Percentiles rank a stretch among this genome's conserved stretches.
Conservation (phyloP, 2,797 vertebrate species). For the Petrocephalus schoutedeni region DNA sequence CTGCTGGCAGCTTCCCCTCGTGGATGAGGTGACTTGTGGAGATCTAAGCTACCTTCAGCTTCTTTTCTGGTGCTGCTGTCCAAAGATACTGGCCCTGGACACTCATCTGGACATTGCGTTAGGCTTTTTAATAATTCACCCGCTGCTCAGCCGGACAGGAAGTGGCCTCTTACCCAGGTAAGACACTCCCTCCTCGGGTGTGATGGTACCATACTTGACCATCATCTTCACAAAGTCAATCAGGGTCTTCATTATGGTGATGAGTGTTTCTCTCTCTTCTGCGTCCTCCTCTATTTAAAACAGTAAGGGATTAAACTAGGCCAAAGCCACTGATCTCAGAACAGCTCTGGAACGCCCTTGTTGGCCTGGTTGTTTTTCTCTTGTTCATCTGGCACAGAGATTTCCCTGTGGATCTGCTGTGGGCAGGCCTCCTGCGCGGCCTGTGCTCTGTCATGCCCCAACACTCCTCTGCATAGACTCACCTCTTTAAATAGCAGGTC, state of each 20-base stretch:
- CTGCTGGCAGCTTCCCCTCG: not conserved
- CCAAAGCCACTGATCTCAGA: not conserved
- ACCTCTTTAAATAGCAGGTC: not conserved
- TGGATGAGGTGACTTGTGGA: not conserved
- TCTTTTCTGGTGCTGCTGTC: not conserved
- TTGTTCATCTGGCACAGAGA: slow-evolving; percentile 10
- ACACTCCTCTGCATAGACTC: not conserved
- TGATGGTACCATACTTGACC: slow-evolving; percentile 97
- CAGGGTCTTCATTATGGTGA: slow-evolving; percentile 97
- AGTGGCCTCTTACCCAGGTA: slow-evolving; percentile 77
- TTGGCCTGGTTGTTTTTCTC: not conserved
- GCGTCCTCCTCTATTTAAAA: slow-evolving; percentile 73
- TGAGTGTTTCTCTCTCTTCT: slow-evolving; percentile 90
- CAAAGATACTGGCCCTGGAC: not conserved
- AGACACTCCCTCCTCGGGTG: slow-evolving; percentile 93
- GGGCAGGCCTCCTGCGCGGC: not conserved
- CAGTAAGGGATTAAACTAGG: not conserved
- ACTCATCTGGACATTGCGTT: not conserved
- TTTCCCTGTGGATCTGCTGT: not conserved
- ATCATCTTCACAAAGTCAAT: slow-evolving; percentile 99
- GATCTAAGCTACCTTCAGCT: not conserved
- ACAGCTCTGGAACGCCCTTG: not conserved
- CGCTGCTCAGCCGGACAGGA: not conserved
- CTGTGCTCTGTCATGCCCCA: not conserved
- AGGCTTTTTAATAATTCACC: not conserved